These are phyloP conservation scores for Mythimna albipuncta DNA, from an alignment of 2,888 invertebrate genomes.

Conservation along the genomic window DNA sequence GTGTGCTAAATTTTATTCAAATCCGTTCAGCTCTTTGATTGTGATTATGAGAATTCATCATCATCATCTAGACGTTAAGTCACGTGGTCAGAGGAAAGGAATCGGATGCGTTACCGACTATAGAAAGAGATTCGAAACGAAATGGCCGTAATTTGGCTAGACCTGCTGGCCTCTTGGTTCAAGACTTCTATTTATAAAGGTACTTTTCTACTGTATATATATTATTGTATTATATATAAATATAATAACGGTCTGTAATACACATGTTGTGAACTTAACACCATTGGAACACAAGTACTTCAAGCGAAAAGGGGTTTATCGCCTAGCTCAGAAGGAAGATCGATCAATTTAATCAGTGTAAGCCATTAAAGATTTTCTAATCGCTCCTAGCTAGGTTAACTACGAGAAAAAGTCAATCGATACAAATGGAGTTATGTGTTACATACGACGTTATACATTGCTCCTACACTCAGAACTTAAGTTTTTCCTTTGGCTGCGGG, in stretches of 20 bases:
- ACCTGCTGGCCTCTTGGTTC: too few species aligned
- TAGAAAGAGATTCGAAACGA: too few species aligned
- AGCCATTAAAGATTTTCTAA: constrained; percentile 59
- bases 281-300: constrained; percentile 7
- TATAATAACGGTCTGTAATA: neutral
- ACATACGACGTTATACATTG: constrained; percentile 76
- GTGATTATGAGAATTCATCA: too few species aligned
- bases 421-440: constrained; percentile 78
- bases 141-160: too few species aligned
- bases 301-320: constrained; percentile 42
- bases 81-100: too few species aligned
- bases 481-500: constrained; percentile 79
- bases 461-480: constrained; percentile 74
- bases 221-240: too few species aligned
- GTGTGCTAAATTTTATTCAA: too few species aligned
- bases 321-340: constrained; percentile 29
- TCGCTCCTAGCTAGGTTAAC: constrained; percentile 50
- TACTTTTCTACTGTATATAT: too few species aligned
- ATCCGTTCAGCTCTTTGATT: too few species aligned
- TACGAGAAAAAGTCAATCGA: constrained; percentile 75
- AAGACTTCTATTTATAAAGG: too few species aligned
- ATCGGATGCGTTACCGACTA: too few species aligned
- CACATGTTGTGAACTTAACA: neutral
- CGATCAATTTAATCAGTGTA: constrained; percentile 51
- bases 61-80: too few species aligned